phyloP scores from a whole-genome alignment of 2,113 vertebrate species.

The Siniperca chuatsi region DNA sequence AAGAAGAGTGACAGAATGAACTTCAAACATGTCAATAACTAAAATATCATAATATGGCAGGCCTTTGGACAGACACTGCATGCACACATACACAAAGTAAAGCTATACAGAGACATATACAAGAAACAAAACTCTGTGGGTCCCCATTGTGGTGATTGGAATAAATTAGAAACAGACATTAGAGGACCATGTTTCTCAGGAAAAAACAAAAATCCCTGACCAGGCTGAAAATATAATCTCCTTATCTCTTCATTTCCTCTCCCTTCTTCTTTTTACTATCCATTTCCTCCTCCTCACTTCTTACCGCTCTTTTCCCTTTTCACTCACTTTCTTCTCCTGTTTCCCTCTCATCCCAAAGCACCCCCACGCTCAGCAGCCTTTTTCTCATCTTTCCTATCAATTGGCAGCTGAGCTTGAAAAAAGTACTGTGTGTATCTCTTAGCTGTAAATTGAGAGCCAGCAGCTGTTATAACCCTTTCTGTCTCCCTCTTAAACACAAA shows the following conservation, averaged over 20 bases:
- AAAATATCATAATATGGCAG: not conserved
- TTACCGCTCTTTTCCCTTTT: conserved; percentile 1
- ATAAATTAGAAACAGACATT: conserved; percentile 25
- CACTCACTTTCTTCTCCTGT: conserved; percentile 1
- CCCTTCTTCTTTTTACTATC: conserved; percentile 23
- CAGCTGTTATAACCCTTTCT: conserved; percentile 25
- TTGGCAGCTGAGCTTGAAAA: not conserved
- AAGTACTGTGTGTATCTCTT: conserved; percentile 9
- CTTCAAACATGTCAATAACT: not conserved
- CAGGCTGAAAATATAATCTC: conserved; percentile 32
- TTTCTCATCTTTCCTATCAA: not conserved
- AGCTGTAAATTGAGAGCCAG: conserved; percentile 26
- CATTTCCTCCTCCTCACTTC: conserved; percentile 24
- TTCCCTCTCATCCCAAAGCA: not conserved
- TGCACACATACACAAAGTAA: not conserved
- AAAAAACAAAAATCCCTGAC: conserved; percentile 17
- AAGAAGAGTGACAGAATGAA: not conserved
- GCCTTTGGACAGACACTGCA: not conserved
- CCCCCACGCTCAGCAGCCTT: not conserved
- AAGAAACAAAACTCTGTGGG: not conserved
- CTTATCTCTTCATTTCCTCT: conserved; percentile 39
- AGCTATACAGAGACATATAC: not conserved
- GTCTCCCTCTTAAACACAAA: conserved; percentile 23
- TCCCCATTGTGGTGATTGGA: conserved; percentile 1
- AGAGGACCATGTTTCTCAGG: not conserved